Evolutionary conservation across 2,797 vertebrate species (phyloP).

Genomic region (Thaleichthys pacificus): DNA sequence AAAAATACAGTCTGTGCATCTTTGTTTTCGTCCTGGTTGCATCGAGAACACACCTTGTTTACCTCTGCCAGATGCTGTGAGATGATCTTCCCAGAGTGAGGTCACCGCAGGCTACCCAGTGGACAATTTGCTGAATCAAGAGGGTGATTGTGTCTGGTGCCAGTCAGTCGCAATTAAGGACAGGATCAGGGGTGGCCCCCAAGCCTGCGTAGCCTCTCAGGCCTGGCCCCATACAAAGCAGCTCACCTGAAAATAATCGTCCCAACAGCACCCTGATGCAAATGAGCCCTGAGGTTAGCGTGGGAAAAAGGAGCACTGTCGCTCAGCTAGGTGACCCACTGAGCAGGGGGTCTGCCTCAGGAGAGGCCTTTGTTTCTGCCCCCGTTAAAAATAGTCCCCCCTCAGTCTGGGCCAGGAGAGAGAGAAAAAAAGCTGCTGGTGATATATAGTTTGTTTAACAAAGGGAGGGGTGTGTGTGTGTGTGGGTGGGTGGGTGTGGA

Average conservation of each 20-base stretch:
- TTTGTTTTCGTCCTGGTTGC: constrained; percentile 44
- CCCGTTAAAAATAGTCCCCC: constrained; percentile 79
- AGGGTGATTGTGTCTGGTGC: constrained; percentile 96
- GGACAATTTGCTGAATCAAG: constrained; percentile 90
- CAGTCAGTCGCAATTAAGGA: constrained; percentile 98
- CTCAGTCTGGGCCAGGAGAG: constrained; percentile 70
- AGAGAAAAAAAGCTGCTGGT: constrained; percentile 54
- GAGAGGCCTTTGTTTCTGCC: constrained; percentile 91
- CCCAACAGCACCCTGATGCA: constrained; percentile 92
- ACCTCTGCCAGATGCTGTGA: constrained; percentile 83
- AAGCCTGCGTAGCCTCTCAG: constrained; percentile 80
- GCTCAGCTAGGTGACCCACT: constrained; percentile 96
- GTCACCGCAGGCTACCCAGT: constrained; percentile 86
- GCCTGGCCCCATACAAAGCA: constrained; percentile 90
- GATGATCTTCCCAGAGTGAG: constrained; percentile 84
- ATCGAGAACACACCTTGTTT: constrained; percentile 72
- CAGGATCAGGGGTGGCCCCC: constrained; percentile 84
- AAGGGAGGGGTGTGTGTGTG: constrained; percentile 49
- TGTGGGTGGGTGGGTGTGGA: constrained; percentile 22
- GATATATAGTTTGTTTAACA: constrained; percentile 72
- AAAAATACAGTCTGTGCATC: neutral
- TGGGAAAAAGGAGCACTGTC: constrained; percentile 92
- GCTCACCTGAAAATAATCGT: constrained; percentile 99
- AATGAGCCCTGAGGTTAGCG: constrained; percentile 97
- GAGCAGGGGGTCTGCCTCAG: constrained; percentile 90